Percentiles rank a stretch among this genome's conserved stretches.
phyloP scores from a whole-genome alignment of 92 coral and sea anemone species.

The Palythoa grandiflora region DNA sequence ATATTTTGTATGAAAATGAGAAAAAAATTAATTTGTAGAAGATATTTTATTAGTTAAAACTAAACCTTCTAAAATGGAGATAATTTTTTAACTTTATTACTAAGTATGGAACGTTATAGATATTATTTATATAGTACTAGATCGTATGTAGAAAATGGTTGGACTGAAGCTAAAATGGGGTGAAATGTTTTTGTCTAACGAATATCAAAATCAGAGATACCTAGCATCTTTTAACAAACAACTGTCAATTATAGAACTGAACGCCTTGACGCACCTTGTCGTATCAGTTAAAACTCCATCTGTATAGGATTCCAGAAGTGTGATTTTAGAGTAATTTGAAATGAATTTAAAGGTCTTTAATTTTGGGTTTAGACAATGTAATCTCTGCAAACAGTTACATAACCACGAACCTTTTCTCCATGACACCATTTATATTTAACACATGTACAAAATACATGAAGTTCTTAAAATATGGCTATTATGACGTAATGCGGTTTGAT shows the following conservation, averaged over 20 bases:
- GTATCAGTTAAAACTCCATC: not conserved
- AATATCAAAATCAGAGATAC: not conserved
- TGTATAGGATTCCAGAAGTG: too few relatives aligned
- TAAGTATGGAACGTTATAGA: not conserved
- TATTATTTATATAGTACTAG: constrained; percentile 1
- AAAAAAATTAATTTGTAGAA: not conserved
- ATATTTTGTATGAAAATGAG: not conserved
- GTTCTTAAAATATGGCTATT: too few relatives aligned
- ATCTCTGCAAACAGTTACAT: too few relatives aligned
- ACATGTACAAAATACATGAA: too few relatives aligned
- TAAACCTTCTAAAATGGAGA: not conserved
- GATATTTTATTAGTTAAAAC: not conserved
- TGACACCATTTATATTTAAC: too few relatives aligned
- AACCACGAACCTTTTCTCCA: too few relatives aligned
- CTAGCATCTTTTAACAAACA: not conserved
- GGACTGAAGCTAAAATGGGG: not conserved
- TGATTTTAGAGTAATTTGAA: too few relatives aligned
- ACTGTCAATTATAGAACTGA: not conserved
- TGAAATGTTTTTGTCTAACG: not conserved
- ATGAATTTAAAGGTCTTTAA: too few relatives aligned
- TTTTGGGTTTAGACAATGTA: too few relatives aligned
- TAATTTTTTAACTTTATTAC: not conserved
- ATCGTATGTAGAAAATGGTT: not conserved
- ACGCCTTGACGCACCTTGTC: too few relatives aligned
- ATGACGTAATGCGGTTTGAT: too few relatives aligned